Evolutionary conservation across 2,888 invertebrate species (phyloP), one percentile per base, ranked within the genome.

Genomic region (Xestia sexstrigata): DNA sequence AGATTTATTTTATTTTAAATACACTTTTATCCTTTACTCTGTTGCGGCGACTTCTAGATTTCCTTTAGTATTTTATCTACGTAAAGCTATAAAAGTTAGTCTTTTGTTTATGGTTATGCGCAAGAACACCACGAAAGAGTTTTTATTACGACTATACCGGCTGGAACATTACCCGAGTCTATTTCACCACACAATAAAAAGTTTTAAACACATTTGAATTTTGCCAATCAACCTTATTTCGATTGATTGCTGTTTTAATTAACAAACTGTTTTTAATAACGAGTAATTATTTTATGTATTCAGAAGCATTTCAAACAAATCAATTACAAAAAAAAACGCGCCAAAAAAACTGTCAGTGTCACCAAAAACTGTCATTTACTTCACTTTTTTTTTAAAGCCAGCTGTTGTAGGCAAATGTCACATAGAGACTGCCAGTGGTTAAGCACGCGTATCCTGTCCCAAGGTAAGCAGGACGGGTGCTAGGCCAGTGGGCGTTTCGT

Each of bases 381-480:
- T 81, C 63, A 77, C n/a, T 71, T 70, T 9, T 87, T 84, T 89
- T 88, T 81, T 81, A 63, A 63, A 78, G 70, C 78, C 82, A 86
- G 84, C 88, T 89, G 78, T 79, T 83, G 75, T 81, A 84, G 78
- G 76, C 88, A 86, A 88, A 87, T 86, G 90, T 82, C 88, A 82
- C 86, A 82, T 86, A 89, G 83, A 78, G 79, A 93, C 92, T 94
- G 91, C 89, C 91, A 88, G 84, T 89, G 89, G 84, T 86, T 81
- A 79, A 83, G 89, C 87, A 84, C 86, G 86, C 83, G 87, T 88
- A 91, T 93, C 91, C 93, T 92, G 89, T 79, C 86, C 90, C 94
- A 94, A 95, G 95, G 95, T 93, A 91, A 94, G 85, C 95, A 85
- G 89, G 93, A 89, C 79, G 83, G 83, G 84, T 84, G 87, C 88